Base-by-base conservation (phyloP, 1,140 invertebrate genomes). In the Plutomurus gul region DNA sequence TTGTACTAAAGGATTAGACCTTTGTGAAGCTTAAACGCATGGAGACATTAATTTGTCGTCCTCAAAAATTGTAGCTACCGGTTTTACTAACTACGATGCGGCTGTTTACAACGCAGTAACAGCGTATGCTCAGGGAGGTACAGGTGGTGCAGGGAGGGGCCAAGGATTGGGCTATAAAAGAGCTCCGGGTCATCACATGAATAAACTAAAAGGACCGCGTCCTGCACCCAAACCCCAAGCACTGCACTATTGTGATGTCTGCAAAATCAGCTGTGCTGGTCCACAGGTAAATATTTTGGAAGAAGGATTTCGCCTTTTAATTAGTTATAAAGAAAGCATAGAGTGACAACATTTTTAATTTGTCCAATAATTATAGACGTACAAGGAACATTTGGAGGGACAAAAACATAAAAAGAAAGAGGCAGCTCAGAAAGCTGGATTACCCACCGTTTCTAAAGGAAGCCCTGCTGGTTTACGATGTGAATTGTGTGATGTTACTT, bases 391-490 rank as follows among this genome's bases (percentile, higher is more conserved):
- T 90, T 88, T 99, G 81, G 96, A 98, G 86, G 97, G 97, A 0
- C 96, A 98, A 87, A 97, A 98, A 86, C 97, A 99, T 87, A 99
- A 99, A 88, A 99, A 99, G 89, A 97, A 98, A 86, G 97, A 98
- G 86, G 94, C 94, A 13, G 93, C 94, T 10, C 89, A 93, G 18
- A 97, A 97, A 88, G 89, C 91, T 88, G 85, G 88, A 22, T 85
- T 86, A 82, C 72, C 87, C 80, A 85, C 89, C 27, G 92, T 92
- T 76, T 91, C 91, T 30, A 94, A 93, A 75, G 82, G 84, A 46
- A 79, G 75, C 76, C 77, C 82, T 25, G 81, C 84, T 85, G 90
- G 90, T 4, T 88, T 95, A 75, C 90, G 94, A 43, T 95, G 94
- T 87, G 94, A 96, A 85, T 90, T 99, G 10, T 99, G 97, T 87